A percentile compares a stretch with the other conserved stretches of the same genome.
Evolutionary conservation across 2,113 vertebrate genomes (phyloP).

Genomic region (Neodontobutis hainanensis): DNA sequence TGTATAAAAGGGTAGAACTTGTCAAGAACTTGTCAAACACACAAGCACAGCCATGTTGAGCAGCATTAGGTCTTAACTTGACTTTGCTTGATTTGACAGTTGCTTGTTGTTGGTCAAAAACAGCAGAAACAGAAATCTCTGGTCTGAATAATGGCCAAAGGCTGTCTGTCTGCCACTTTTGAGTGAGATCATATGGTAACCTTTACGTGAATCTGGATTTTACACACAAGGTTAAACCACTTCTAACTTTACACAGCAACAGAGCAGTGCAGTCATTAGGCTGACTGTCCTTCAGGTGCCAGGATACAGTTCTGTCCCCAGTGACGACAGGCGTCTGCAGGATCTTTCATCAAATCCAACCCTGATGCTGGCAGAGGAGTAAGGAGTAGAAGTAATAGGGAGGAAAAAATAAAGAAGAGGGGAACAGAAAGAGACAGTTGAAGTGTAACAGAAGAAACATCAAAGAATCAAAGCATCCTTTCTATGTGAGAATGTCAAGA

Average conservation of each 20-base stretch:
- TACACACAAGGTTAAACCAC: constrained; percentile 4
- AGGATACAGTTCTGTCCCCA: constrained; percentile 28
- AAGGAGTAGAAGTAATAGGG: constrained; percentile 4
- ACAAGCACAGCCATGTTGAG: not conserved
- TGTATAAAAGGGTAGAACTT: too few species aligned
- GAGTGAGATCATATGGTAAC: constrained; percentile 10
- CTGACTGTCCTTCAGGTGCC: constrained; percentile 9
- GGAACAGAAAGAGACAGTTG: constrained; percentile 1
- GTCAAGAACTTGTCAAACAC: not conserved
- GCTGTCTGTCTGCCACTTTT: constrained; percentile 2
- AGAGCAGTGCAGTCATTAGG: constrained; percentile 10
- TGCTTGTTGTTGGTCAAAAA: constrained; percentile 32
- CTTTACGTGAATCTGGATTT: not conserved
- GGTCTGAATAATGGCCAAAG: constrained; percentile 11
- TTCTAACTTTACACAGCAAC: not conserved
- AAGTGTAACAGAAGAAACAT: constrained; percentile 8
- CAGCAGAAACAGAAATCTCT: constrained; percentile 11
- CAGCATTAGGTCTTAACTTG: not conserved
- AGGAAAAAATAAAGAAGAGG: not conserved
- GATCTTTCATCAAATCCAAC: constrained; percentile 10
- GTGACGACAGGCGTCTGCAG: constrained; percentile 9
- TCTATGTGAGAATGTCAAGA: constrained; percentile 22
- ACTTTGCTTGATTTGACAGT: not conserved
- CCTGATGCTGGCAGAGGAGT: not conserved
- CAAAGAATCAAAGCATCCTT: constrained; percentile 24